Percentiles rank a stretch among this genome's conserved stretches.
Conservation (phyloP, 2,888 invertebrate genomes). For the Nomada ferruginata region DNA sequence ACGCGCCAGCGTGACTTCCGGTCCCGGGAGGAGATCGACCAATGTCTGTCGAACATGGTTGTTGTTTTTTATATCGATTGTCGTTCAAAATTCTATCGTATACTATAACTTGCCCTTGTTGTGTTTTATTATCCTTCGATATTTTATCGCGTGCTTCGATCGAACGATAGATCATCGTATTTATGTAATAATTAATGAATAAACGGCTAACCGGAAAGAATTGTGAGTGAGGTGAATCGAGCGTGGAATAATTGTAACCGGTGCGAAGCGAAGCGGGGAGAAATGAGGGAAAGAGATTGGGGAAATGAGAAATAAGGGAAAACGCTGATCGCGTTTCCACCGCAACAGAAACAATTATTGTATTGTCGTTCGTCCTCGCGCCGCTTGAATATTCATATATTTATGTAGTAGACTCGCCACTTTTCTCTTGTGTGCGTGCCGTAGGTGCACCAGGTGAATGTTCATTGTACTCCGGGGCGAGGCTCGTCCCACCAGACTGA, state of each 20-base stretch:
- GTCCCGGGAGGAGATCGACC: constrained; percentile 17
- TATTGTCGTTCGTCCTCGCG: constrained; percentile 47
- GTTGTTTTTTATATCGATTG: constrained; percentile 80
- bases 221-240: not conserved
- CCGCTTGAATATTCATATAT: constrained; percentile 62
- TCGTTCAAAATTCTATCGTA: constrained; percentile 80
- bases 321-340: constrained; percentile 22
- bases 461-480: constrained; percentile 41
- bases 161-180: constrained; percentile 74
- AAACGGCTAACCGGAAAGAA: not conserved
- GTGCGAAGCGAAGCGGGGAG: not conserved
- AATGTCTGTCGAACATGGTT: constrained; percentile 75
- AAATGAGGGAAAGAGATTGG: not conserved
- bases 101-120: constrained; percentile 79
- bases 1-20: not conserved
- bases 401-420: constrained; percentile 54
- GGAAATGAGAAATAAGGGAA: not conserved
- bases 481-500: constrained; percentile 56
- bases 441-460: constrained; percentile 34
- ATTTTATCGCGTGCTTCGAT: constrained; percentile 82
- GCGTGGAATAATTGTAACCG: not conserved
- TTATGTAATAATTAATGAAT: constrained; percentile 68
- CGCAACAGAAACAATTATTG: constrained; percentile 27
- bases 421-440: constrained; percentile 26
- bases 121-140: constrained; percentile 82